These are phyloP conservation scores for Microtus richardsoni DNA, from an alignment of 2,113 vertebrate genomes.

Conservation along the genomic window DNA sequence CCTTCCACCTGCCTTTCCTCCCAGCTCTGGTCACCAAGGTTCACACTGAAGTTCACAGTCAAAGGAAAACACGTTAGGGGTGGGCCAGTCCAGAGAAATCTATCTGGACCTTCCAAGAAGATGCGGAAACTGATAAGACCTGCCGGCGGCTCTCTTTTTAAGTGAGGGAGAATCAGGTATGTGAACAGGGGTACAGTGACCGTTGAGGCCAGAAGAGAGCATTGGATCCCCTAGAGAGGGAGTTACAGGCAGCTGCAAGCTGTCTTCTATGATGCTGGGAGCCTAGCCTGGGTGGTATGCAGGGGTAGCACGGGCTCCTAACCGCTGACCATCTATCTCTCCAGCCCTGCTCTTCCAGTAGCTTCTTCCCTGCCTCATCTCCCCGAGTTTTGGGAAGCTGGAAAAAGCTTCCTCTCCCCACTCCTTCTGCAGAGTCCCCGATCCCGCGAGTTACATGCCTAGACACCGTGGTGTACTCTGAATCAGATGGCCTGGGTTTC, in stretches of 20 bases:
- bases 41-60: neutral
- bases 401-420: neutral
- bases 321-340: neutral
- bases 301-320: neutral
- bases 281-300: neutral
- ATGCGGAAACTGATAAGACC: neutral
- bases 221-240: neutral
- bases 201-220: neutral
- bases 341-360: neutral
- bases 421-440: neutral
- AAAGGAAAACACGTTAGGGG: neutral
- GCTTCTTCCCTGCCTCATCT: neutral
- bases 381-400: neutral
- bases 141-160: neutral
- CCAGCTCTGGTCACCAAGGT: neutral
- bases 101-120: neutral
- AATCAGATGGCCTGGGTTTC: neutral
- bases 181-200: no score
- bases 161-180: neutral
- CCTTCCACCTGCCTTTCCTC: neutral
- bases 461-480: slow-evolving; percentile 9
- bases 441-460: neutral
- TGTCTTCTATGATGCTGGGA: neutral
- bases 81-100: neutral
- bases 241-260: neutral